Base-by-base conservation (phyloP, 2,113 vertebrate genomes). In the Caretta caretta region DNA sequence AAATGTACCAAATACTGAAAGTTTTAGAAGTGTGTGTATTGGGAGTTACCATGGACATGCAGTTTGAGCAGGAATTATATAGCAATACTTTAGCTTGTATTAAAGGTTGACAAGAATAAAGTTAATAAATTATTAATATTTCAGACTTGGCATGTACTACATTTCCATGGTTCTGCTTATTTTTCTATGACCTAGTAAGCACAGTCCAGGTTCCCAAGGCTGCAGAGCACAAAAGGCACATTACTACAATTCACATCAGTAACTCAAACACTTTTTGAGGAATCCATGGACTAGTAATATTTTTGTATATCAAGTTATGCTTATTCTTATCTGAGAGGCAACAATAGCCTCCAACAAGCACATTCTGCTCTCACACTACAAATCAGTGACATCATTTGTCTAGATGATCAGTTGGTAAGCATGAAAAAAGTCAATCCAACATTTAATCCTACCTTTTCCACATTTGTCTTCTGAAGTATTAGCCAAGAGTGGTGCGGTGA, bases 401-500 rank as follows among this genome's bases (percentile, higher is more conserved):
- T 10, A 42, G 48, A 87, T 25, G 65, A 12, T 11, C 29, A 25
- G 57, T 62, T 22, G 42, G 51, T 31, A 56, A 87, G 51, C 10
- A 31, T 0, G 1, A 5, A 93, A 76, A 22, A 35, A 88, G 6
- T 9, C 13, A 83, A 14, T 9, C 49, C n/a, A 14, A 56, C 4
- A 57, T 20, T 49, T 1, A 62, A 82, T 11, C 81, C 96, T 98
- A 99, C 99, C 99, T 98, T 99, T 99, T 72, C 98, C 98, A 97
- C 95, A 98, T 96, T 98, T 99, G 93, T 99, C 99, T 89, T 99
- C 99, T 83, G 99, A 98, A 11, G 99, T 99, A 92, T 99, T 99
- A 85, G 99, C 99, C 98, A 99, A 97, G 95, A 99, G 99, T 2
- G 99, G 99, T 50, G 99, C 99, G 1, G 99, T 99, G 83, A 99